A percentile compares a stretch with the other conserved stretches of the same genome.
Conservation (phyloP, 2,888 invertebrate genomes). For the Patella pellucida region DNA sequence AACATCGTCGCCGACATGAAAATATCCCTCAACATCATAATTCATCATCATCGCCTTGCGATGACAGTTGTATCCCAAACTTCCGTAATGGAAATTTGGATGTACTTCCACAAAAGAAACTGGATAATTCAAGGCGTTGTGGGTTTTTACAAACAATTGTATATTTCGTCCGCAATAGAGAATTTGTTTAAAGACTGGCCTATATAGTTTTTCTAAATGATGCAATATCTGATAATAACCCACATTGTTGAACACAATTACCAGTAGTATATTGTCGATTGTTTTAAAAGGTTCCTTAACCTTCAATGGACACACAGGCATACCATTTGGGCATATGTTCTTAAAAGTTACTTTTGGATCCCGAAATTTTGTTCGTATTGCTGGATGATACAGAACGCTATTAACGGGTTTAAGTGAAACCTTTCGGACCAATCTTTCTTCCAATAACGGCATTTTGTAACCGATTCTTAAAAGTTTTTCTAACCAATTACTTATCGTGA, state of each 20-base stretch:
- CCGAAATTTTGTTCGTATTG: too few species aligned
- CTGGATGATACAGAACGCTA: too few species aligned
- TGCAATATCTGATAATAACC: not conserved
- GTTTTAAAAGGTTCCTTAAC: too few species aligned
- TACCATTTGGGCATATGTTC: too few species aligned
- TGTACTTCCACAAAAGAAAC: conserved; percentile 18
- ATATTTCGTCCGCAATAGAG: conserved; percentile 16
- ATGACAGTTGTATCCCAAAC: conserved; percentile 16
- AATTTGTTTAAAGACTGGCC: conserved; percentile 21
- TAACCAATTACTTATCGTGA: too few species aligned
- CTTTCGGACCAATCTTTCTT: too few species aligned
- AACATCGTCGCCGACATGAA: conserved; percentile 17
- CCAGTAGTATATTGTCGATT: conserved; percentile 17
- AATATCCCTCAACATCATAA: conserved; percentile 10
- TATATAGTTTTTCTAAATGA: conserved; percentile 20
- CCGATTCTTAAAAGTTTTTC: too few species aligned
- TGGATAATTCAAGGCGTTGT: not conserved
- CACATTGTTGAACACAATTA: conserved; percentile 19
- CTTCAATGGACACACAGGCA: too few species aligned
- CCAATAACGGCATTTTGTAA: too few species aligned
- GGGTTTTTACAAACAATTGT: not conserved
- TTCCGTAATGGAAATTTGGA: not conserved
- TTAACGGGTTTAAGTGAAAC: too few species aligned
- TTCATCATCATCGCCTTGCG: conserved; percentile 12
- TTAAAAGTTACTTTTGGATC: too few species aligned